Percentiles rank a stretch among this genome's conserved stretches.
phyloP scores from a whole-genome alignment of 2,888 invertebrate species.

The Rotaria socialis region DNA sequence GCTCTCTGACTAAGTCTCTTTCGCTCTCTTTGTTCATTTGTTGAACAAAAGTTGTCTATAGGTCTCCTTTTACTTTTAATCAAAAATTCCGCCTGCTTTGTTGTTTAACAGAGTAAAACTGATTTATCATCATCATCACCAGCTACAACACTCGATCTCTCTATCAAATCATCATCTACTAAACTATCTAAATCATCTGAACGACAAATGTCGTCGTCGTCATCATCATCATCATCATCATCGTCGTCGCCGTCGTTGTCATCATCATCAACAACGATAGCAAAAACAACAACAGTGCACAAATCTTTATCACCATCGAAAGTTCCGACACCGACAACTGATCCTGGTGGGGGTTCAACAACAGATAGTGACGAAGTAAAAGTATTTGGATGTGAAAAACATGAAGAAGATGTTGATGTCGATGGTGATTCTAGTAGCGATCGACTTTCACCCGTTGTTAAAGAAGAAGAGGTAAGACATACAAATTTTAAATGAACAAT shows the following conservation, averaged over 20 bases:
- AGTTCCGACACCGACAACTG: background rate
- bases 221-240: too few relatives aligned
- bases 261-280: background rate
- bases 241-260: too few relatives aligned
- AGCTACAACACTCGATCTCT: background rate
- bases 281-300: background rate
- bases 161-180: background rate
- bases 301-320: background rate
- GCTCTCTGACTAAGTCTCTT: background rate
- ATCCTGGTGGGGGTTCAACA: background rate
- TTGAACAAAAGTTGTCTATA: background rate
- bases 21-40: background rate
- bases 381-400: slow-evolving; percentile 33
- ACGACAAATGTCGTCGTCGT: too few relatives aligned
- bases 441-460: slow-evolving; percentile 35
- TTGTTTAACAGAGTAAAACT: background rate
- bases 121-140: background rate
- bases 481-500: background rate
- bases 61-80: background rate
- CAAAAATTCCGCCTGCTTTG: background rate
- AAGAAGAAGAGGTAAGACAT: slow-evolving; percentile 13
- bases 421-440: background rate
- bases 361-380: slow-evolving; percentile 9
- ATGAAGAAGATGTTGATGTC: slow-evolving; percentile 22
- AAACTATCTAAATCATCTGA: too few relatives aligned